Evolutionary conservation across 2,797 vertebrate genomes (phyloP).

Genomic region (Galaxias olidus): DNA sequence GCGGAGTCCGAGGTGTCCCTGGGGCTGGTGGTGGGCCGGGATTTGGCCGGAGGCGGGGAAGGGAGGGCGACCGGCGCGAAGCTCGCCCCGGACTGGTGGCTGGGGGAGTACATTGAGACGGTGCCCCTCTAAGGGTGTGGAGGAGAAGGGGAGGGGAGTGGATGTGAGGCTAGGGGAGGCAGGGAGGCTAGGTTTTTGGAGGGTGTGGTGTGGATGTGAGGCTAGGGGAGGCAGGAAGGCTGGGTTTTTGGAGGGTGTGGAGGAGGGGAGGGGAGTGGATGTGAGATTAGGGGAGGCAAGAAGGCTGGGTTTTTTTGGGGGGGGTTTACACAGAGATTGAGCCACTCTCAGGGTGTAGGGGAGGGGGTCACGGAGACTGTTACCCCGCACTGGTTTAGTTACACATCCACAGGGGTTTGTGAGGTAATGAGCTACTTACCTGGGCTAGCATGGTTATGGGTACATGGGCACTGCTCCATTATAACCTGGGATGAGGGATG

Average conservation of each 20-base stretch:
- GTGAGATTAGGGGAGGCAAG: too few species aligned
- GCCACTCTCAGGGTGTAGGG: too few species aligned
- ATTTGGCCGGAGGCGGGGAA: constrained; percentile 29
- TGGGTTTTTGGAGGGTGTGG: not conserved
- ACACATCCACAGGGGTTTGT: too few species aligned
- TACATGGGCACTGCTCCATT: too few species aligned
- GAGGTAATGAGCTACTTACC: too few species aligned
- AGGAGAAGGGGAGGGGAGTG: constrained; percentile 1
- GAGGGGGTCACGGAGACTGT: too few species aligned
- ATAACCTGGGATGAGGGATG: too few species aligned
- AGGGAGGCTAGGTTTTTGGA: not conserved
- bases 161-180: constrained; percentile 16
- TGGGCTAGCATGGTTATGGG: too few species aligned
- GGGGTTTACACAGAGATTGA: not conserved
- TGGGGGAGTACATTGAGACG: constrained; percentile 50
- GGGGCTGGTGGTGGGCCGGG: constrained; percentile 40
- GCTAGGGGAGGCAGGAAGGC: too few species aligned
- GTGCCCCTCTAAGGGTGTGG: constrained; percentile 50
- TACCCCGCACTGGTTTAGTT: too few species aligned
- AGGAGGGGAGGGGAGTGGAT: not conserved
- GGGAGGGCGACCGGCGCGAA: constrained; percentile 12
- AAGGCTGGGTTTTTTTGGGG: too few species aligned
- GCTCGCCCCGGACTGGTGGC: constrained; percentile 27
- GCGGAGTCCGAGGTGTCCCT: constrained; percentile 43
- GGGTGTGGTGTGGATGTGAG: not conserved